These are phyloP conservation scores for Macropis europaea DNA, from an alignment of 2,888 invertebrate genomes.

Conservation along the genomic window DNA sequence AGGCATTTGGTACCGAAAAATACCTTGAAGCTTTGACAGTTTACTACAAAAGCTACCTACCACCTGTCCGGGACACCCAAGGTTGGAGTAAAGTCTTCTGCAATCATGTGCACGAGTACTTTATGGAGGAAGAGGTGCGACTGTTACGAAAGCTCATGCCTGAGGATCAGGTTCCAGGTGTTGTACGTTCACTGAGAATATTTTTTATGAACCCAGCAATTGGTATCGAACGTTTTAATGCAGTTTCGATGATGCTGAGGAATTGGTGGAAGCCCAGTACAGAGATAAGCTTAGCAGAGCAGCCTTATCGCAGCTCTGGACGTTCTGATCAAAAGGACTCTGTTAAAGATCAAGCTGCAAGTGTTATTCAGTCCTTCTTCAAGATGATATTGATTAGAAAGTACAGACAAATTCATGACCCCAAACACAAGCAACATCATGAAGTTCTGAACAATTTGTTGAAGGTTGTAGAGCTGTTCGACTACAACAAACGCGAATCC, in stretches of 20 bases:
- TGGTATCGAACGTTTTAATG: background rate
- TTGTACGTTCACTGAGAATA: conserved; percentile 55
- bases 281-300: no score
- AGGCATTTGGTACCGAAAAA: conserved; percentile 55
- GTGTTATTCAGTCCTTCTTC: conserved; percentile 63
- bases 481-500: conserved; percentile 41
- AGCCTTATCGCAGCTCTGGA: background rate
- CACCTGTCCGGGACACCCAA: background rate
- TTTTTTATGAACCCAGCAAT: conserved; percentile 61
- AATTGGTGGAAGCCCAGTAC: background rate
- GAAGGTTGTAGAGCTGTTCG: conserved; percentile 51
- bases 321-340: background rate
- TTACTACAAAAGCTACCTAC: conserved; percentile 63
- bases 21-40: conserved; percentile 41
- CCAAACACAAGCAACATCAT: conserved; percentile 47
- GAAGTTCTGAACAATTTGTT: conserved; percentile 39
- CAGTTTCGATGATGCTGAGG: background rate
- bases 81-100: conserved; percentile 3
- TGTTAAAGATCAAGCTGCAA: conserved; percentile 38
- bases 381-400: conserved; percentile 50
- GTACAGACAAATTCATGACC: conserved; percentile 57
- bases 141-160: conserved; percentile 27
- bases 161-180: background rate
- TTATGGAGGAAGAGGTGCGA: conserved; percentile 50
- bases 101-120: conserved; percentile 49